phyloP scores from a whole-genome alignment of 2,113 vertebrate genomes.

The Pedetes capensis region DNA sequence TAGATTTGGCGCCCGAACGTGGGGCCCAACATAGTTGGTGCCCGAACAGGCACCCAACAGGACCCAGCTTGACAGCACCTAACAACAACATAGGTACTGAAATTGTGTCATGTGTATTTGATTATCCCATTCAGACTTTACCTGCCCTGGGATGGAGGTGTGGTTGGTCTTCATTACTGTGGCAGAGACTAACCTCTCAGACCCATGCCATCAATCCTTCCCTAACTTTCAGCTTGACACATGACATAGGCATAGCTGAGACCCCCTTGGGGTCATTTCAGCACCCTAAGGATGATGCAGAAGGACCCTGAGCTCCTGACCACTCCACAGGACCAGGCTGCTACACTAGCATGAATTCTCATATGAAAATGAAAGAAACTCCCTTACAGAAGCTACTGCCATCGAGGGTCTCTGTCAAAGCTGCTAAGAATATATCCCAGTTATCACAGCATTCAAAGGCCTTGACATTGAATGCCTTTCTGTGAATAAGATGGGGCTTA shows the following conservation, averaged over 20 bases:
- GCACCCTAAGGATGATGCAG: not conserved
- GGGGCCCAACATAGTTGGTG: too few species aligned
- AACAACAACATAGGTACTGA: too few species aligned
- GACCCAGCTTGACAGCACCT: too few species aligned
- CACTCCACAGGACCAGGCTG: not conserved
- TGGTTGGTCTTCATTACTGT: not conserved
- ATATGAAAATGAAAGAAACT: not conserved
- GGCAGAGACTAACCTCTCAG: not conserved
- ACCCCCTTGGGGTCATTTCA: not conserved
- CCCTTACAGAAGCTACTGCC: not conserved
- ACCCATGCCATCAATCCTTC: not conserved
- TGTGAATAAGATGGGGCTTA: not conserved
- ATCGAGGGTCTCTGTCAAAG: not conserved
- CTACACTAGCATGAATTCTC: not conserved
- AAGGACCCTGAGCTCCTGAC: not conserved
- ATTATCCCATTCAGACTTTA: not conserved
- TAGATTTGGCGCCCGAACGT: too few species aligned
- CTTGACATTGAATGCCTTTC: not conserved
- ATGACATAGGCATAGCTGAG: not conserved
- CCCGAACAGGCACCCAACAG: too few species aligned
- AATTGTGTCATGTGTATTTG: not conserved
- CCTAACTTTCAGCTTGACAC: not conserved
- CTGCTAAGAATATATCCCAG: not conserved
- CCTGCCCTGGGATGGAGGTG: not conserved
- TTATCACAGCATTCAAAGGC: not conserved